These are phyloP conservation scores for Trissoscelio sp. DNA, from an alignment of 2,888 invertebrate genomes.

Conservation along the genomic window DNA sequence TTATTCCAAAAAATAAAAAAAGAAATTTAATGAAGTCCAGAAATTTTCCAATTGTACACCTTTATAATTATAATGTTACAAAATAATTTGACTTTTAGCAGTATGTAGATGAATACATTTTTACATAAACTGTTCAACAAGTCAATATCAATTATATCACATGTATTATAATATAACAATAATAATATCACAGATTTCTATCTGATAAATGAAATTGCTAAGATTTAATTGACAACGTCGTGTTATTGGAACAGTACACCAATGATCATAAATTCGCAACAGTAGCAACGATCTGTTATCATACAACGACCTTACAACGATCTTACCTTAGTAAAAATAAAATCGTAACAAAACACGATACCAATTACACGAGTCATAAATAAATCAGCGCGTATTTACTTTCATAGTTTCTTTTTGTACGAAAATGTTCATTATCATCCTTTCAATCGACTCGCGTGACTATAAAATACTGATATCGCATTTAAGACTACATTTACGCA, in stretches of 20 bases:
- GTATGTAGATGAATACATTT: too few species aligned
- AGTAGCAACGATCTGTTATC: background rate
- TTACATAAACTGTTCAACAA: background rate
- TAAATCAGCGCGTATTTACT: constrained; percentile 34
- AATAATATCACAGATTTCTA: constrained; percentile 21
- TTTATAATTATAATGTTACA: too few species aligned
- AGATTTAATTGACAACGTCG: constrained; percentile 2
- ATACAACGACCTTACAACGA: background rate
- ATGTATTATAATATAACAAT: background rate
- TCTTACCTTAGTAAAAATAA: background rate
- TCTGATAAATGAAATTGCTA: background rate
- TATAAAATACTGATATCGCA: constrained; percentile 39
- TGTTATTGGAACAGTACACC: background rate
- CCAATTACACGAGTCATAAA: constrained; percentile 8
- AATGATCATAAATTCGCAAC: constrained; percentile 1
- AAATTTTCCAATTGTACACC: too few species aligned
- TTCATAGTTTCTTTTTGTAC: constrained; percentile 25
- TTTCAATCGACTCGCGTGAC: constrained; percentile 27
- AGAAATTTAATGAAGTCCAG: too few species aligned
- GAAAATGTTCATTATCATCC: constrained; percentile 29
- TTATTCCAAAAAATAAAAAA: too few species aligned
- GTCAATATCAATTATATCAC: background rate
- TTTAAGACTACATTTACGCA: constrained; percentile 42
- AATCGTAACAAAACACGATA: constrained; percentile 24
- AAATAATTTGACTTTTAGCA: too few species aligned